Base-by-base conservation (phyloP, 2,797 vertebrate genomes). In the Heteromormyrus szaboi region DNA sequence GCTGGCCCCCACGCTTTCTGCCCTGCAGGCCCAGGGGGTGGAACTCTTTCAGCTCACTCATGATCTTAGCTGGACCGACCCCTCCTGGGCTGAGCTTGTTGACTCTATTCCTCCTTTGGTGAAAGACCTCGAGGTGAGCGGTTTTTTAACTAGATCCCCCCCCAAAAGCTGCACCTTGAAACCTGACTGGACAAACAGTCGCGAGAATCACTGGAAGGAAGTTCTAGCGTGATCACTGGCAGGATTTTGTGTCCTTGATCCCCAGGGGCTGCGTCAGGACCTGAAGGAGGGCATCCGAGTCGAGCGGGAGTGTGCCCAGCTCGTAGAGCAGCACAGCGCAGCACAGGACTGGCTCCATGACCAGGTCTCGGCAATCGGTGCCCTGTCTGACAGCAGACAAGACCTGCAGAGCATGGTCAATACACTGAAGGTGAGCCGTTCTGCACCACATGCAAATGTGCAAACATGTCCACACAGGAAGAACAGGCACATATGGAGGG, bases 281-380 rank as follows among this genome's bases (percentile, higher is more conserved):
- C 90, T 96, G 90, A 94, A 96, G 90, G 90, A 92, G 53, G 95
- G 95, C 4, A 93, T 96, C 86, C n/a, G 89, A 87, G 92, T 89
- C 0, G 96, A 97, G 93, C 90, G 95, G 48, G 92, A 91, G 87
- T 96, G 93, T 91, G 93, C 92, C 8, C 95, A 95, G 93, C 94
- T 96, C 89, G 89, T 96, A 89, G 96, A 96, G 90, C 96, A 96
- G 93, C 96, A 96, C 62, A 92, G 92, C 37, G 94, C 95, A 0
- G 95, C 96, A 0, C 96, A 96, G 93, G 93, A 95, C 90, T 97
- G 96, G 95, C 92, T 97, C 65, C 93, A 92, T 87, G 95, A 96
- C 25, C 96, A 96, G 8, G 93, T 97, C 0, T 95, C 93, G 92
- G 91, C 92, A 19, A 92, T 96, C 25, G 91, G 87, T 48, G 22